Evolutionary conservation across 2,113 vertebrate species (phyloP).

Genomic region (Girardinichthys multiradiatus): DNA sequence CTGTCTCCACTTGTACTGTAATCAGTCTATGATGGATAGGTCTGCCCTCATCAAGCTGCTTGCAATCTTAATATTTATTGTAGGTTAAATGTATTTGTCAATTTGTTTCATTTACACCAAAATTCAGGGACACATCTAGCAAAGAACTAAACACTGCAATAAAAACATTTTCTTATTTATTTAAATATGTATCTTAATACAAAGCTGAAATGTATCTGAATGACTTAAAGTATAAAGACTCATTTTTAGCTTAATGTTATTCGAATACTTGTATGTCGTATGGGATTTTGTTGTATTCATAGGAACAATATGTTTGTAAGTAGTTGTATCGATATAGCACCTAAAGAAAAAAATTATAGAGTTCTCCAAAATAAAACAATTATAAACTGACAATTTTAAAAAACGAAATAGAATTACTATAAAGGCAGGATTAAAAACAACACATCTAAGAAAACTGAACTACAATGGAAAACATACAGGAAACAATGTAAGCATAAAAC

Average conservation of each 20-base stretch:
- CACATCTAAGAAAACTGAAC: too few species aligned
- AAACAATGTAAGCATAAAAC: too few species aligned
- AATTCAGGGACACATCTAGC: neutral
- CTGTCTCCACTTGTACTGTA: conserved; percentile 36
- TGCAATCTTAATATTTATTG: neutral
- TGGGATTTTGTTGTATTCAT: neutral
- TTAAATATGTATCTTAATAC: neutral
- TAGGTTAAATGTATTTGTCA: neutral
- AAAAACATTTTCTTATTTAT: conserved; percentile 21
- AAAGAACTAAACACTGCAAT: conserved; percentile 56
- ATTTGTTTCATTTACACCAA: neutral
- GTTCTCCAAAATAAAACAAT: too few species aligned
- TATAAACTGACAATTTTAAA: too few species aligned
- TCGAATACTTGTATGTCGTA: neutral
- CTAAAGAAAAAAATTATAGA: neutral
- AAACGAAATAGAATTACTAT: too few species aligned
- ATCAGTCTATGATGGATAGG: neutral
- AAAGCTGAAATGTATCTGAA: neutral
- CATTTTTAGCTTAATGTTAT: neutral
- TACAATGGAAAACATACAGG: too few species aligned
- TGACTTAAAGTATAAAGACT: neutral
- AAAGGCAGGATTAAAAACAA: too few species aligned
- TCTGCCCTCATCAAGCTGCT: conserved; percentile 2
- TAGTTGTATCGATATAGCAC: neutral
- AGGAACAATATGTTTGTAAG: neutral